Evolutionary conservation across 92 coral and sea anemone genomes (phyloP), one percentile per base, ranked within the genome.

Genomic region (Palythoa grandiflora): DNA sequence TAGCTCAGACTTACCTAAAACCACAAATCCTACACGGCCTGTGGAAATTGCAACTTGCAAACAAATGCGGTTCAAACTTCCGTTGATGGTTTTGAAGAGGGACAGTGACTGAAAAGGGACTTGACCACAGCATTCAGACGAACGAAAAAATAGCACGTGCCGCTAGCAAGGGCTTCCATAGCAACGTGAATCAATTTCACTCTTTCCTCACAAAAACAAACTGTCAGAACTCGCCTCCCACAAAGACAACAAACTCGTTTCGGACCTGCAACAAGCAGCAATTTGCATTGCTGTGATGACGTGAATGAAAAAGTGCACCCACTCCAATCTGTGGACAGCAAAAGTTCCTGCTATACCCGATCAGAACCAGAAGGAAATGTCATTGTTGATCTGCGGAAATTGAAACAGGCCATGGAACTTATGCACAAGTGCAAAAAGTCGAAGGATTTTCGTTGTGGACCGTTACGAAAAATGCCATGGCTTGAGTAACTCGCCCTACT

Each of bases 61-160:
- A 6, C 59, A 48, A 48, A 75, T 6, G 79, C 53, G 59, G 19
- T 75, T 48, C 57, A 75, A 75, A 75, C 79, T 75, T 75, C 60
- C 79, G 60, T 75, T 75, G 79, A 48, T 48, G 57, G 79, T 75
- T 75, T 75, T 47, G 79, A 75, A 75, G 47, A 47, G 38, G 79
- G 48, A 48, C 57, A 75, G 48, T 75, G 79, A 75, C 60, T 44
- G 37, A 47, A 75, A 75, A 44, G 17, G 61, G 79, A 47, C 60
- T 75, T 75, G 79, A 75, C 47, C n/a, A 75, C 60, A 75, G 79
- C 79, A 75, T 75, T 47, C 36, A 75, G 61, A 75, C 79, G 38
- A 75, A 75, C n/a, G 79, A 75, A 75, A 75, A 75, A 50, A 75
- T 47, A 75, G 79, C 79, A 75, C 79, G 79, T 75, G 79, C 79